Evolutionary conservation across 2,888 invertebrate genomes (phyloP).

Genomic region (Melangyna quadrimaculata): DNA sequence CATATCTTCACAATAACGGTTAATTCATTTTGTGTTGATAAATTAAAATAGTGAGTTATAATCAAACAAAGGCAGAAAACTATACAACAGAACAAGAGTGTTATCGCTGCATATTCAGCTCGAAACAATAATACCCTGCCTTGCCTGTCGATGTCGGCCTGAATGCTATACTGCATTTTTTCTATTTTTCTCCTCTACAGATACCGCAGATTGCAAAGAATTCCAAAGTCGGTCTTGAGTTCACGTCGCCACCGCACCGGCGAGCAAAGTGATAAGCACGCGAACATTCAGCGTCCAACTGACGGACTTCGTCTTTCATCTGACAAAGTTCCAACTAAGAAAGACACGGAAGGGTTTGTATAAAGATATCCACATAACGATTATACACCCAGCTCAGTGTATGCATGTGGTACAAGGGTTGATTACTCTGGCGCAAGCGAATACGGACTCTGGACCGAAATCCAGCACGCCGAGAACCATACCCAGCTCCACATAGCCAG

Average conservation of each 20-base stretch:
- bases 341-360: slow-evolving; percentile 56
- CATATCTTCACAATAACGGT: neutral
- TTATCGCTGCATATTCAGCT: slow-evolving; percentile 54
- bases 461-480: neutral
- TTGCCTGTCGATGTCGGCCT: too few relatives aligned
- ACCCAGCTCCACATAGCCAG: neutral
- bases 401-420: slow-evolving; percentile 52
- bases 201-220: slow-evolving; percentile 27
- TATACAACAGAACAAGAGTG: slow-evolving; percentile 2
- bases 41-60: neutral
- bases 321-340: slow-evolving; percentile 26
- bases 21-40: neutral
- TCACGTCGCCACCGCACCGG: too few relatives aligned
- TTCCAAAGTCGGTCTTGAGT: slow-evolving; percentile 55
- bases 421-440: slow-evolving; percentile 44
- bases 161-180: slow-evolving; percentile 48
- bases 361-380: neutral
- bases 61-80: slow-evolving; percentile 28
- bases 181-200: neutral
- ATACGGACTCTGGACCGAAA: slow-evolving; percentile 43
- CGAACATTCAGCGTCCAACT: slow-evolving; percentile 10
- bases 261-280: slow-evolving; percentile 57
- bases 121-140: neutral
- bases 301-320: slow-evolving; percentile 49
- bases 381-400: neutral